Percentiles rank a stretch among this genome's conserved stretches.
Conservation (phyloP, 2,797 vertebrate species). For the Columba guinea region DNA sequence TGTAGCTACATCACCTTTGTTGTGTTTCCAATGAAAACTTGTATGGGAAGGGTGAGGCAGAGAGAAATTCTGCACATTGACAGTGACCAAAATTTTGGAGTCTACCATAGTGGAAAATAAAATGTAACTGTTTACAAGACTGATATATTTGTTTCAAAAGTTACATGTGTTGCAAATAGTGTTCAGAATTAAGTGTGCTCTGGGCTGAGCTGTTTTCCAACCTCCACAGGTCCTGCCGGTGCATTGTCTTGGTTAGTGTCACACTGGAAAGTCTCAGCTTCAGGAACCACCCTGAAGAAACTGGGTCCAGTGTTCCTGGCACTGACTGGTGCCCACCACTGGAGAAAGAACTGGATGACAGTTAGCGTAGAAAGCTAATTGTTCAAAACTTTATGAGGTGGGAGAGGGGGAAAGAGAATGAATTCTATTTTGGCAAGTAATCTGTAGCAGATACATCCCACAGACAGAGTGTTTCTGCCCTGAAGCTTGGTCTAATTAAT, state of each 20-base stretch:
- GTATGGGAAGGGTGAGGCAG: background rate
- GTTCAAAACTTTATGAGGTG: slow-evolving; percentile 10
- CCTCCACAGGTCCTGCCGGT: background rate
- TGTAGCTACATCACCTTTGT: slow-evolving; percentile 33
- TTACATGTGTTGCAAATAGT: background rate
- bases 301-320: background rate
- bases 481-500: background rate
- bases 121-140: background rate
- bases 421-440: slow-evolving; percentile 8
- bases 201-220: background rate
- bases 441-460: background rate
- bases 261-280: background rate
- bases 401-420: background rate
- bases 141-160: background rate
- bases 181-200: background rate
- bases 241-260: background rate
- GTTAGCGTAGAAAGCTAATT: slow-evolving; percentile 5
- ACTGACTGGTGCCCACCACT: background rate
- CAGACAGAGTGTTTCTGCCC: background rate
- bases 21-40: slow-evolving; percentile 39
- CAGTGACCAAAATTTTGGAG: background rate
- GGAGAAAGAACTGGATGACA: background rate
- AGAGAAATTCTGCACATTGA: background rate
- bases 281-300: slow-evolving; percentile 18
- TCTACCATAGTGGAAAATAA: background rate